Base-by-base conservation (phyloP, 1,140 invertebrate species). In the Oreohelix idahoensis region DNA sequence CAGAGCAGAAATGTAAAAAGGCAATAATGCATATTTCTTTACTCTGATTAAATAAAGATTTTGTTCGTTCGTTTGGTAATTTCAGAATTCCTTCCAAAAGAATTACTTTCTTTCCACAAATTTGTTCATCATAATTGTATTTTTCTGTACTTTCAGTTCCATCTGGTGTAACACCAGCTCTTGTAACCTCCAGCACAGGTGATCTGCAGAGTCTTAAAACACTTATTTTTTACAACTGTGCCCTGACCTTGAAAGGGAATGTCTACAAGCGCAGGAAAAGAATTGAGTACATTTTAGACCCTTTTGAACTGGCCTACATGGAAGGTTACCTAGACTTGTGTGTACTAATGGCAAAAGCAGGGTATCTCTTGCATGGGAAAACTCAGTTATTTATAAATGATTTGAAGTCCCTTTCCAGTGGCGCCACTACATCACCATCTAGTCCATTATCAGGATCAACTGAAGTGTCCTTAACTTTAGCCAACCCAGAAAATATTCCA, bases 241-340 rank as follows among this genome's bases (percentile, higher is more conserved):
- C 79, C 26, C 39, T 85, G 0, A 76, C 84, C 29, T 63, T 83
- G 0, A 66, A 38, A 51, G 86, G 87, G 15, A 35, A 70, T 8
- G 82, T 86, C 36, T 70, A 69, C 53, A 81, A 73, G 15, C 39
- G 80, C 13, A 35, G 79, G 39, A n/a, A 42, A 29, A 53, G 38
- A 45, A 73, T 85, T 8, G 84, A 88, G 23, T 84, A 83, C 66
- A 63, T 77, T 10, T 49, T 85, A 45, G 82, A 87, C 51, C 83
- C 86, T 15, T 86, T 86, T 69, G 79, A 88, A 71, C 63, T 88
- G 29, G 87, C 87, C 11, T 75, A 74, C 80, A 74, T 75, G 69
- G 70, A 82, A 49, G 80, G 80, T 29, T 49, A 49, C n/a, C 35
- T 82, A 4, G 32, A 75, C 26, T 51, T 75, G 26, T 82, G 80